A percentile compares a stretch with the other conserved stretches of the same genome.
phyloP scores from a whole-genome alignment of 1,140 invertebrate species.

The Meloidogyne floridensis region DNA sequence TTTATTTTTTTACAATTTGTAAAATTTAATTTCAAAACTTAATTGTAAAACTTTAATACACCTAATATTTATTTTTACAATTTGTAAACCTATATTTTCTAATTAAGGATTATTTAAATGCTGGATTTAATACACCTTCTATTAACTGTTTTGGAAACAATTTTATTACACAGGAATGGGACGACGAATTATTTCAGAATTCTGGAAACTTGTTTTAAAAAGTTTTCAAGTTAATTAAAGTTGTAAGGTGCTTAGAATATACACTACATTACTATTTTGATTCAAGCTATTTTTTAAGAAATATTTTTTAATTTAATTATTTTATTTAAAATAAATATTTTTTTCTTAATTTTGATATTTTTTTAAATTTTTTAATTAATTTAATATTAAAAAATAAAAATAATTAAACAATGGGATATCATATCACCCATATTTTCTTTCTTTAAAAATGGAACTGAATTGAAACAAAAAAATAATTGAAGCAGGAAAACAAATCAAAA shows the following conservation, averaged over 20 bases:
- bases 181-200: not conserved
- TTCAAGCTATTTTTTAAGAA: not conserved
- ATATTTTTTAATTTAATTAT: not conserved
- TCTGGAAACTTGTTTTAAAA: not conserved
- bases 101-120: conserved; percentile 9
- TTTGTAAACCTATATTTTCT: not conserved
- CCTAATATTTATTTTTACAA: not conserved
- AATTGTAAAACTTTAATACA: no score
- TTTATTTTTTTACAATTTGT: not conserved
- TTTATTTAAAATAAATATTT: not conserved
- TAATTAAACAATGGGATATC: not conserved
- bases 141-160: not conserved
- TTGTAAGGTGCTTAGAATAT: not conserved
- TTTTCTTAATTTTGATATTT: not conserved
- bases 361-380: not conserved
- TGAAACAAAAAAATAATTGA: not conserved
- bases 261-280: not conserved
- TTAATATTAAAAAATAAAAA: not conserved
- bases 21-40: no score
- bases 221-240: not conserved
- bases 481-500: no score
- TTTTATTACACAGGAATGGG: not conserved
- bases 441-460: not conserved
- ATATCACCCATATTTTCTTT: not conserved
- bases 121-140: not conserved